phyloP scores from a whole-genome alignment of 53 echinoderm and acorn worm species.

The Arbacia lixula region DNA sequence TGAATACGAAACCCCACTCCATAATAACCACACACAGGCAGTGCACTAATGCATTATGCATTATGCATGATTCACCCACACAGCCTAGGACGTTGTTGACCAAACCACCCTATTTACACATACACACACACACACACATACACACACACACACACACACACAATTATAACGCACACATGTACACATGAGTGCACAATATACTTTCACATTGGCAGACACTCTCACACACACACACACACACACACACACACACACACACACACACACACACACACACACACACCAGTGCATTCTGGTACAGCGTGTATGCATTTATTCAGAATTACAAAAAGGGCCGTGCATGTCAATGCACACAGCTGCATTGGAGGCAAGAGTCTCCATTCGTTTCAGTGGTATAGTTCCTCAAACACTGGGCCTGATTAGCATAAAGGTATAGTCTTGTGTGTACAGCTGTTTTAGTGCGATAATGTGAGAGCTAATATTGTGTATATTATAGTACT shows the following conservation, averaged over 20 bases:
- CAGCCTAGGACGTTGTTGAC: no score
- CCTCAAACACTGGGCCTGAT: slow-evolving; percentile 13
- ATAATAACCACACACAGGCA: not conserved
- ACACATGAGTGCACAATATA: not conserved
- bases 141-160: slow-evolving; percentile 12
- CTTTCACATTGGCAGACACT: not conserved
- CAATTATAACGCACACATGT: not conserved
- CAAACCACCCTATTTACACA: no score
- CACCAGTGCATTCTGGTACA: not conserved
- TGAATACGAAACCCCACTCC: slow-evolving; percentile 15
- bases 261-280: not conserved
- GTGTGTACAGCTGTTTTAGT: slow-evolving; percentile 7
- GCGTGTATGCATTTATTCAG: slow-evolving; percentile 54
- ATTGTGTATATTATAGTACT: no score
- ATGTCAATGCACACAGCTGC: not conserved
- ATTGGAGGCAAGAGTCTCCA: not conserved
- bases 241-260: no score
- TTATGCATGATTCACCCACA: slow-evolving; percentile 41
- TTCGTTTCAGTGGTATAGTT: not conserved
- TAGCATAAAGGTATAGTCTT: slow-evolving; percentile 51
- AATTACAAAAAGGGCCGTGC: slow-evolving; percentile 1
- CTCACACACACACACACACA: slow-evolving; percentile 6
- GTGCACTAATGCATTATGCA: slow-evolving; percentile 36
- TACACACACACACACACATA: no score
- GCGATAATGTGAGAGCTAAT: no score